Percentiles rank a stretch among this genome's conserved stretches.
These are phyloP conservation scores for Ypsolopha scabrella DNA, from an alignment of 2,888 invertebrate species.

Conservation along the genomic window DNA sequence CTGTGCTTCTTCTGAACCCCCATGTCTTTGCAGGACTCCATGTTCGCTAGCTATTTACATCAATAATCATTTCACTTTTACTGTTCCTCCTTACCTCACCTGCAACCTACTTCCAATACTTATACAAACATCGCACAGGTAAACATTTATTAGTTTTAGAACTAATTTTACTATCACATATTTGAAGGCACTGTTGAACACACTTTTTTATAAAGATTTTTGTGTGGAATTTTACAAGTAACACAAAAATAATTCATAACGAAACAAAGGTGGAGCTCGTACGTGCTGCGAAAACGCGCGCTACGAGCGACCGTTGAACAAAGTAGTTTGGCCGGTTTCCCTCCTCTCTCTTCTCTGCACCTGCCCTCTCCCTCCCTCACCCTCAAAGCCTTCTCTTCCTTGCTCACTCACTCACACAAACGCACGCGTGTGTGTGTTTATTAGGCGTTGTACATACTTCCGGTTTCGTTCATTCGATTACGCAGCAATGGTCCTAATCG, in stretches of 20 bases:
- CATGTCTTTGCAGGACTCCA: conserved; percentile 56
- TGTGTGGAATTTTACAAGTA: conserved; percentile 16
- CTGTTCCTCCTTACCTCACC: conserved; percentile 30
- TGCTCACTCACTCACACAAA: background rate
- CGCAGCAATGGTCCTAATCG: no score
- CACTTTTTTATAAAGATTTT: conserved; percentile 13
- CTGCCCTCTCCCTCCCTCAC: conserved; percentile 16
- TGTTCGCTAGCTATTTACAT: conserved; percentile 40
- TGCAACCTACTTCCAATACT: conserved; percentile 27
- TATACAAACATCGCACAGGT: conserved; percentile 38
- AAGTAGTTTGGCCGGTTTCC: conserved; percentile 65
- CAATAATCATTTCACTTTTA: conserved; percentile 57
- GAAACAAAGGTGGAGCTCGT: conserved; percentile 59
- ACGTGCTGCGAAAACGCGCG: conserved; percentile 42
- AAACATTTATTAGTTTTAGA: conserved; percentile 14
- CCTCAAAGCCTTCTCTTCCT: conserved; percentile 42
- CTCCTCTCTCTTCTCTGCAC: conserved; percentile 26
- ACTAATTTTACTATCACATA: conserved; percentile 12
- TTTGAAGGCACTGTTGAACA: conserved; percentile 8
- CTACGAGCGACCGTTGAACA: conserved; percentile 58
- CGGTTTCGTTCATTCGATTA: no score
- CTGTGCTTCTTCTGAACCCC: conserved; percentile 62
- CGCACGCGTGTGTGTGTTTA: no score
- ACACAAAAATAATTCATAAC: conserved; percentile 36
- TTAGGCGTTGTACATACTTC: no score